Evolutionary conservation across 2,888 invertebrate species (phyloP), one percentile per base, ranked within the genome.

Genomic region (Heliconius cydno): DNA sequence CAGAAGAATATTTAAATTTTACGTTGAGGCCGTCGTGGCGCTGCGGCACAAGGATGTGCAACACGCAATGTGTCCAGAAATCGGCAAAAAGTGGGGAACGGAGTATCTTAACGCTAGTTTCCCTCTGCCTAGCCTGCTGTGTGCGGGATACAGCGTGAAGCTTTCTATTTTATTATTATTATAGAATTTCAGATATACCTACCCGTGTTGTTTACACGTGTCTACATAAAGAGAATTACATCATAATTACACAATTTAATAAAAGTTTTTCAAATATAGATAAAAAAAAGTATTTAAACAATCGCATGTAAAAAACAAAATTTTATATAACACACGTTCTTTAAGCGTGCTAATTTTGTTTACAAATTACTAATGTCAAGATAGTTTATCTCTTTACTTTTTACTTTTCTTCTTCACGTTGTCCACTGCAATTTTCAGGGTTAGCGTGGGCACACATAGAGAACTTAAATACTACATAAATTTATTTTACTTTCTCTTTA

Each of bases 361-460:
- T 68, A 68, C 6, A 41, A 68, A 12, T 22, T 68, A 38, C n/a
- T 38, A 25, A 70, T 70, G 25, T 19, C 41, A 25, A 70, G 41
- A 70, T 46, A 70, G 25, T 70, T 41, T 70, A 9, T 68, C 22
- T 68, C 52, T 38, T 34, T 68, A 38, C 34, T 66, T 66, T 65
- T 65, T 65, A 15, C 57, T 60, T 60, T 57, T n/a, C n/a, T 22
- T 60, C 10, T 60, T 60, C n/a, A 60, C 60, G 10, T 60, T 22
- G 60, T 10, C 52, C 19, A 22, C 19, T 52, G 52, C 19, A 19
- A 52, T 52, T 22, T 52, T 1, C n/a, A n/a, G 10, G 4, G 9
- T n/a, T 60, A 10, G 9, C 10, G n/a, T 60, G n/a, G n/a, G 10
- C 3, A n/a, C n/a, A 1, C n/a, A n/a, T n/a, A 60, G n/a, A 60